phyloP scores from a whole-genome alignment of 92 coral and sea anemone genomes.

The Phenganax stokvisi region DNA sequence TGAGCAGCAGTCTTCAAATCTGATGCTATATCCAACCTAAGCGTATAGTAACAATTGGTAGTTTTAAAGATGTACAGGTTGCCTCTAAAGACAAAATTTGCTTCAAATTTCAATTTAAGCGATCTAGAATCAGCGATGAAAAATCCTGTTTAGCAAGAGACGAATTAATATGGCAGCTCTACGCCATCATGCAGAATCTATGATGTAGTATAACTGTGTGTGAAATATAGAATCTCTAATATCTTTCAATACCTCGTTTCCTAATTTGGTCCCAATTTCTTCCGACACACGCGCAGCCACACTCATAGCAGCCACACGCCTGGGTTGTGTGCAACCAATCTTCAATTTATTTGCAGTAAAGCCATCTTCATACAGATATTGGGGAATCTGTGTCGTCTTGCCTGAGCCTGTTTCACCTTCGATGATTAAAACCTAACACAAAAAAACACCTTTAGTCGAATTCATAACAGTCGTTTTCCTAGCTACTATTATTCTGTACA shows the following conservation, averaged over 20 bases:
- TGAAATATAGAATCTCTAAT: no score
- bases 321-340: constrained; percentile 97
- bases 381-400: constrained; percentile 96
- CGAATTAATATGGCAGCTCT: no score
- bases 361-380: constrained; percentile 94
- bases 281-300: constrained; percentile 99
- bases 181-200: no score
- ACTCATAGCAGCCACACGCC: constrained; percentile 99
- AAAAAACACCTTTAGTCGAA: background rate
- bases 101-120: no score
- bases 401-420: constrained; percentile 99
- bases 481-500: background rate
- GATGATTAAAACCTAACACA: constrained; percentile 69
- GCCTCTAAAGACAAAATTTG: no score
- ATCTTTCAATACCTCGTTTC: constrained; percentile 68
- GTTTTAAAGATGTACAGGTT: no score
- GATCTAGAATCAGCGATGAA: no score
- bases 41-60: no score
- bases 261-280: constrained; percentile 96
- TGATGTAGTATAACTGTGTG: no score
- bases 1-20: constrained; percentile 97
- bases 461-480: background rate
- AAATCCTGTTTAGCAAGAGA: no score
- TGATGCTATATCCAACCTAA: constrained; percentile 62
- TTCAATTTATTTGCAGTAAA: constrained; percentile 80